Evolutionary conservation across 2,888 invertebrate species (phyloP).

Genomic region (Cheilosia urbana): DNA sequence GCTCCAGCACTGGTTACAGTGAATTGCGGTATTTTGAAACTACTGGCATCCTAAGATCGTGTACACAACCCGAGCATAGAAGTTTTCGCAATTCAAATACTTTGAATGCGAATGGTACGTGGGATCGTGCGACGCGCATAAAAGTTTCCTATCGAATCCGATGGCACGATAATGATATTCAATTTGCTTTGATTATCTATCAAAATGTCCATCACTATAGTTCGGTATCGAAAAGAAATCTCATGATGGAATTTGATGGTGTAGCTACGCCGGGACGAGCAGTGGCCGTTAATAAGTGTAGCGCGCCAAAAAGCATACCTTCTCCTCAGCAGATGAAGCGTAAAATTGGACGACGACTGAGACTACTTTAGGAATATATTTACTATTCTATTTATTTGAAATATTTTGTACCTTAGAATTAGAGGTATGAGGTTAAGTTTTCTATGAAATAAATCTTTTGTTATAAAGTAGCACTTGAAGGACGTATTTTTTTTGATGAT

Average conservation of each 20-base stretch:
- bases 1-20: slow-evolving; percentile 61
- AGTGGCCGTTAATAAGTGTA: slow-evolving; percentile 6
- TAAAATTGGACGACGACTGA: slow-evolving; percentile 62
- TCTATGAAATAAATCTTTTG: slow-evolving; percentile 34
- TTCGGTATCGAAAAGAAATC: slow-evolving; percentile 77
- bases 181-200: slow-evolving; percentile 80
- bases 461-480: neutral
- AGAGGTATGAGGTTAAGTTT: slow-evolving; percentile 55
- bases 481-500: neutral
- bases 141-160: slow-evolving; percentile 79
- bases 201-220: slow-evolving; percentile 76
- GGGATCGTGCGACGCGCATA: slow-evolving; percentile 78
- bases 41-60: slow-evolving; percentile 73
- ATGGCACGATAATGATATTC: slow-evolving; percentile 77
- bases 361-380: slow-evolving; percentile 50
- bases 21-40: slow-evolving; percentile 77
- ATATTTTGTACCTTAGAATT: slow-evolving; percentile 24
- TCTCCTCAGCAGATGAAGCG: slow-evolving; percentile 39
- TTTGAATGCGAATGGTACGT: slow-evolving; percentile 60
- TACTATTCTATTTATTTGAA: slow-evolving; percentile 42
- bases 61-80: slow-evolving; percentile 52
- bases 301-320: slow-evolving; percentile 8
- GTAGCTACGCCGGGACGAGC: slow-evolving; percentile 48
- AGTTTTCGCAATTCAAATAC: slow-evolving; percentile 33
- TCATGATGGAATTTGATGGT: slow-evolving; percentile 78